A percentile compares a stretch with the other conserved stretches of the same genome.
phyloP scores from a whole-genome alignment of 2,888 invertebrate species.

The Lasioglossum oenotherae region DNA sequence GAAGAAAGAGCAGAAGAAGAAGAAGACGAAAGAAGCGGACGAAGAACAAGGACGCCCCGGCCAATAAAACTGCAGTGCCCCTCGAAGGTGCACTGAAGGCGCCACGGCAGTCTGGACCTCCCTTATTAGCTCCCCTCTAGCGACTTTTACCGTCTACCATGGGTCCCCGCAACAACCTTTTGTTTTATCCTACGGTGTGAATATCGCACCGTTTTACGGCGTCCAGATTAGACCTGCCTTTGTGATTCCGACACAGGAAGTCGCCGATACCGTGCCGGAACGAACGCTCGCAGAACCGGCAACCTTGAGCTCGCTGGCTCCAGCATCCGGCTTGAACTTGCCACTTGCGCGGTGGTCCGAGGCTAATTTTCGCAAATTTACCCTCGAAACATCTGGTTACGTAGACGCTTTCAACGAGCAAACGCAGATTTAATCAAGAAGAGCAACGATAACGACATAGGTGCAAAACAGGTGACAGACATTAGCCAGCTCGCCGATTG shows the following conservation, averaged over 20 bases:
- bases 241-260: conserved; percentile 50
- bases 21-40: conserved; percentile 51
- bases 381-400: not conserved
- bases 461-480: not conserved
- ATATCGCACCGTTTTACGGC: conserved; percentile 79
- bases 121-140: conserved; percentile 75
- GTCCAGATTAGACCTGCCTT: conserved; percentile 65
- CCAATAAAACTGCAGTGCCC: conserved; percentile 77
- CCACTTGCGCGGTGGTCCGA: not conserved
- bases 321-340: not conserved
- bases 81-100: conserved; percentile 74
- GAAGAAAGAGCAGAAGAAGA: conserved; percentile 41
- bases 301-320: not conserved
- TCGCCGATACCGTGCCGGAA: conserved; percentile 19
- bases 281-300: not conserved
- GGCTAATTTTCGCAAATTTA: not conserved
- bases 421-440: not conserved
- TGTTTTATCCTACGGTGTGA: conserved; percentile 80
- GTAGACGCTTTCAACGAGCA: not conserved
- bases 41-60: conserved; percentile 69
- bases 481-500: not conserved
- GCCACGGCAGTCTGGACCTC: conserved; percentile 77
- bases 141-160: conserved; percentile 51
- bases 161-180: conserved; percentile 72
- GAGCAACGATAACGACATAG: not conserved